Conservation (phyloP, 2,888 invertebrate genomes). For the Rhagophthalmus giganteus region DNA sequence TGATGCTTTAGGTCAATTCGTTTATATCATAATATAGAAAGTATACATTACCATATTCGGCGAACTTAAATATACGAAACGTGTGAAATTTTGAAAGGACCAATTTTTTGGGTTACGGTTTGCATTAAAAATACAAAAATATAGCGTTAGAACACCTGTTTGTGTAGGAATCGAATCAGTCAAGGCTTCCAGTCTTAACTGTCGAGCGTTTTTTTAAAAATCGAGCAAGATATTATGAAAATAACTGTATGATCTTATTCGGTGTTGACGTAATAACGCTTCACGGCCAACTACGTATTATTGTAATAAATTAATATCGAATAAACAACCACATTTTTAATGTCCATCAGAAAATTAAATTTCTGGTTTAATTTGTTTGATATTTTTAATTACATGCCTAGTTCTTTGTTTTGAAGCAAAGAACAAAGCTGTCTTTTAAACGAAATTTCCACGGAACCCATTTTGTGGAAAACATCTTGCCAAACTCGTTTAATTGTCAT, state of each 20-base stretch:
- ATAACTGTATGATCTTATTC: not conserved
- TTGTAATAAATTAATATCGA: not conserved
- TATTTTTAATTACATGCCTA: too few species aligned
- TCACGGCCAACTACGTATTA: not conserved
- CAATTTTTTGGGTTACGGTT: too few species aligned
- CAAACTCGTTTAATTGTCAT: too few species aligned
- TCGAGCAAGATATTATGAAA: not conserved
- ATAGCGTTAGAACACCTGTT: too few species aligned
- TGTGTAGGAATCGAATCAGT: too few species aligned
- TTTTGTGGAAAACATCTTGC: too few species aligned
- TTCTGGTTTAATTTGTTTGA: too few species aligned
- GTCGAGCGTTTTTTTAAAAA: not conserved
- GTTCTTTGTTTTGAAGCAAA: too few species aligned
- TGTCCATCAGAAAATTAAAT: too few species aligned
- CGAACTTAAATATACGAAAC: not conserved
- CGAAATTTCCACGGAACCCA: too few species aligned
- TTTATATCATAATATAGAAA: constrained; percentile 14
- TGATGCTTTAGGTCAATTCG: constrained; percentile 10
- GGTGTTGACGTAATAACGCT: not conserved
- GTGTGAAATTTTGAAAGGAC: constrained; percentile 1
- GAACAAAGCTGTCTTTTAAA: too few species aligned
- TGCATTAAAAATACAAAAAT: too few species aligned
- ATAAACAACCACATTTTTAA: not conserved
- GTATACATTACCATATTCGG: constrained; percentile 11
- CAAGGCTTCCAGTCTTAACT: not conserved